Evolutionary conservation across 2,113 vertebrate species (phyloP), one percentile per base, ranked within the genome.

Genomic region (Clarias batrachus): DNA sequence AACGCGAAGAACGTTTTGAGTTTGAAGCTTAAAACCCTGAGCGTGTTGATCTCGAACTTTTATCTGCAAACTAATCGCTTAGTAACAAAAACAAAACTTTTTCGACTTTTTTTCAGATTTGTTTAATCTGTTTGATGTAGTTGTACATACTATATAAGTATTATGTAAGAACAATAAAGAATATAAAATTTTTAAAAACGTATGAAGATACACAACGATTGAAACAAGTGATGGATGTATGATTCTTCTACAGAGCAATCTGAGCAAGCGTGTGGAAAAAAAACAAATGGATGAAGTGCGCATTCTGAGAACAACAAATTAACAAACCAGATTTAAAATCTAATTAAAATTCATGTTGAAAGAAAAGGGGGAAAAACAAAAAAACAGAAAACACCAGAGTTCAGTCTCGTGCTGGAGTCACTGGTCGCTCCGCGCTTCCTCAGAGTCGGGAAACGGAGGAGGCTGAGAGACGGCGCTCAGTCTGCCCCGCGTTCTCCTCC

Each of bases 401-500:
- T 30, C 8, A 7, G 17, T 3, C 12, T 7, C 5, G 48, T 66
- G 27, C 71, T 27, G 21, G 1, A 2, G 41, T 77, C 78, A 86
- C 30, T 25, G 30, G 62, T 66, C 4, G 52, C 25, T 30, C 12
- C 17, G 70, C 9, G 56, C 2, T 33, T 86, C 78, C 52, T 82
- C 37, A 4, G 85, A 62, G 17, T 87, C 87, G 66, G 92, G 92
- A 0, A 80, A 71, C 33, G 77, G 66, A 0, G 82, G 16, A 3
- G 62, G 82, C 0, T 83, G 87, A 13, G 54, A 54, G 19, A 81
- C 78, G 4, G 60, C 65, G 57, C 88, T 21, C 89, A 81, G 30
- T 0, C 89, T 89, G 19, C 90, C 82, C 5, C 91, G 74, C 23
- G 89, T 92, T 63, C 37, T 89, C 81, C 87, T 92, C 14, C 54